These are phyloP conservation scores for Lathronympha strigana DNA, from an alignment of 2,888 invertebrate genomes.

Conservation along the genomic window DNA sequence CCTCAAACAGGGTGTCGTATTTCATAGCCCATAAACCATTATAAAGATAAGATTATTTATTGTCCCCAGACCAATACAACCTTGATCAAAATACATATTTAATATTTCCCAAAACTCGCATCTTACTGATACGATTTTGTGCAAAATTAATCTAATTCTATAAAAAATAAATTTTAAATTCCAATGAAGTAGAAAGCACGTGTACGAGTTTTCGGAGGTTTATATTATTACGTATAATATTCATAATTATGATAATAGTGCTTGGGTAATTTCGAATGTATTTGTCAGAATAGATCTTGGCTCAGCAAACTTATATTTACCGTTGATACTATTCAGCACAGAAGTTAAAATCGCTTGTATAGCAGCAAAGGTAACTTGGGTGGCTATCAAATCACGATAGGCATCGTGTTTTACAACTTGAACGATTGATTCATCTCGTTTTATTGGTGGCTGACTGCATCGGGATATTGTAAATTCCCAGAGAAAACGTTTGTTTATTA, in stretches of 20 bases:
- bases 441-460: conserved; percentile 3
- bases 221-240: conserved; percentile 17
- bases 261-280: conserved; percentile 30
- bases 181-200: neutral
- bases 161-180: neutral
- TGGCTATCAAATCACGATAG: neutral
- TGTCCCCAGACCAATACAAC: conserved; percentile 21
- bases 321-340: neutral
- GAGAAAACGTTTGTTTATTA: too few species aligned
- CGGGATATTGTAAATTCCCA: neutral
- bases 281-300: conserved; percentile 14
- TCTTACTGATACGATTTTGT: neutral
- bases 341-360: neutral
- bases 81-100: conserved; percentile 24
- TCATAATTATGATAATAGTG: conserved; percentile 25
- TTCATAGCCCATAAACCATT: conserved; percentile 20
- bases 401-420: neutral
- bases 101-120: neutral
- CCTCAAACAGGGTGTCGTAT: conserved; percentile 22
- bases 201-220: neutral
- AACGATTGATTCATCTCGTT: conserved; percentile 1
- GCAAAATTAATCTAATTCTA: neutral
- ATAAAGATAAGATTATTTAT: conserved; percentile 23
- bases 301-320: conserved; percentile 16
- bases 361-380: conserved; percentile 9